These are phyloP conservation scores for Pachydiplax longipennis DNA, from an alignment of 2,888 invertebrate species.

Conservation along the genomic window DNA sequence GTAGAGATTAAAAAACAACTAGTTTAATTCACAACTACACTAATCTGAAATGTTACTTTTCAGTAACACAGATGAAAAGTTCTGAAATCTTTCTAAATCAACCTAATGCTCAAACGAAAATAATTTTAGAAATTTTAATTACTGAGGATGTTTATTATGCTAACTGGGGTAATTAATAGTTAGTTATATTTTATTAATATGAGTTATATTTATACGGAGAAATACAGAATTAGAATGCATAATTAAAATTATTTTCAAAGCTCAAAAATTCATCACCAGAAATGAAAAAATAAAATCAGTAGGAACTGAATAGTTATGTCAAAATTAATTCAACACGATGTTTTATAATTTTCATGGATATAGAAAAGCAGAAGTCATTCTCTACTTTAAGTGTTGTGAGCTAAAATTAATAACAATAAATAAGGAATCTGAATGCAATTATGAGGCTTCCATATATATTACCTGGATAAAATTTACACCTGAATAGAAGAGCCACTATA, in stretches of 20 bases:
- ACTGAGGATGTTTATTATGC: no score
- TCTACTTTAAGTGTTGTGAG: neutral
- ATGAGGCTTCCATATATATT: neutral
- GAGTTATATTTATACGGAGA: no score
- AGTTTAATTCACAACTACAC: neutral
- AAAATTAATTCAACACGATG: no score
- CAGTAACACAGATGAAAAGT: neutral
- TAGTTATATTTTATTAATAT: no score
- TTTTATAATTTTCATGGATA: no score
- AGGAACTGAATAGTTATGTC: no score
- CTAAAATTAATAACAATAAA: neutral
- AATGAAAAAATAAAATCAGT: no score
- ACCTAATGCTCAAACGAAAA: neutral
- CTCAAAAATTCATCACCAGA: no score
- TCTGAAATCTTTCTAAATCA: slow-evolving; percentile 30
- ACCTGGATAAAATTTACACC: slow-evolving; percentile 47
- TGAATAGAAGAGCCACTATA: slow-evolving; percentile 48
- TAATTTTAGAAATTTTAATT: no score
- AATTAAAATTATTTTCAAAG: no score
- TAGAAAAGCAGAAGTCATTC: neutral
- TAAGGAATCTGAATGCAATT: neutral
- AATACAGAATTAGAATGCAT: no score
- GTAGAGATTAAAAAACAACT: neutral
- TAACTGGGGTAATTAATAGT: neutral
- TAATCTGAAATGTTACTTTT: neutral